Evolutionary conservation across 2,888 invertebrate species (phyloP), one percentile per base, ranked within the genome.

Genomic region (Caenorhabditis macrosperma): DNA sequence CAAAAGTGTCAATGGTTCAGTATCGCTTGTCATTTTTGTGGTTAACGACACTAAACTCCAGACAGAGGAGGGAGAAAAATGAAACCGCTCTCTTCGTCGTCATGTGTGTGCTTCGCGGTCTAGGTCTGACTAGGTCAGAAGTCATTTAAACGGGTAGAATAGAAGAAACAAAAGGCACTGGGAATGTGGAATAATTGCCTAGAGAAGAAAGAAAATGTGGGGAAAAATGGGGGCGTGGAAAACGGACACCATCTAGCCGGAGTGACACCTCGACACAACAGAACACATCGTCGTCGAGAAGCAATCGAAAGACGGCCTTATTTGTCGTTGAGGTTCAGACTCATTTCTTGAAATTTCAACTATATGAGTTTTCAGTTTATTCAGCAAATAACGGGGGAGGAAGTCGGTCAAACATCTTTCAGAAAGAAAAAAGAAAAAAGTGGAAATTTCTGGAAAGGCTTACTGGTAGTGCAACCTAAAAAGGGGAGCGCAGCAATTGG

Each of bases 1-100:
- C 71, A 71, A 61, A 71, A 33, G 54, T 71, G 71, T 71, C 71
- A 71, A 61, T 61, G 61, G 61, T 69, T 28, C 59, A 20, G 68
- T 60, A 69, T 69, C 50, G 38, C 68, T 69, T 69, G 68, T 69
- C 68, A 60, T 50, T 50, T 52, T 28, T 60, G 69, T 54, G 57
- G 57, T 52, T 57, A 57, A 33, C 46, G 44, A 55, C 66, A 55
- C 55, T 55, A 44, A 57, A 22, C 57, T 57, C 60, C 30, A 69
- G 61, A 71, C 61, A 71, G 33, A 35, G 20, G 67, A 55, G 38
- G 57, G 54, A 55, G 48, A 55, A 59, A 69, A 44, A 20, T n/a
- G n/a, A n/a, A n/a, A n/a, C n/a, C n/a, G n/a, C n/a, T n/a, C n/a
- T n/a, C n/a, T n/a, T n/a, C 48, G 22, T 24, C 46, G 60, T 69